Percentiles rank a stretch among this genome's conserved stretches.
These are phyloP conservation scores for Tachina fera DNA, from an alignment of 2,888 invertebrate genomes.

Conservation along the genomic window DNA sequence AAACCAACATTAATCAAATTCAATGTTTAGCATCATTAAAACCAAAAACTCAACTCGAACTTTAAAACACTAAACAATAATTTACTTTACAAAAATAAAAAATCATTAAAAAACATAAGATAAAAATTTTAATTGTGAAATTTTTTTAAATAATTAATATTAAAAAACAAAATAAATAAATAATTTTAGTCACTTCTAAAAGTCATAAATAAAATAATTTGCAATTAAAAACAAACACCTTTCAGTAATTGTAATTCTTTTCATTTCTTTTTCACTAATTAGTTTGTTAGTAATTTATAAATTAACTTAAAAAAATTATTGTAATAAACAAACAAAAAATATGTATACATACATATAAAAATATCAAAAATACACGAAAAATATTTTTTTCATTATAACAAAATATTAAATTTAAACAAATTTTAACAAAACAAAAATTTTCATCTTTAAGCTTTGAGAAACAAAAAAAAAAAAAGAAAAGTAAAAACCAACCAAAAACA, in stretches of 20 bases:
- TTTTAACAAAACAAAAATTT: constrained; percentile 42
- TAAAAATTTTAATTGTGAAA: neutral
- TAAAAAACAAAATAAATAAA: constrained; percentile 2
- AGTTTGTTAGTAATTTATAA: constrained; percentile 45
- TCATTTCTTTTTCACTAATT: constrained; percentile 40
- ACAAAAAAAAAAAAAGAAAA: constrained; percentile 18
- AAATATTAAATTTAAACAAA: constrained; percentile 24
- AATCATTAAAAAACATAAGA: neutral
- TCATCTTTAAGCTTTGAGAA: constrained; percentile 61
- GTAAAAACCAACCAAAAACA: constrained; percentile 19
- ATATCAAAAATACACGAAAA: constrained; percentile 35
- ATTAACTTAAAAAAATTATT: constrained; percentile 13
- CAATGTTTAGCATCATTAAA: constrained; percentile 40
- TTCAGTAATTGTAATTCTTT: constrained; percentile 35
- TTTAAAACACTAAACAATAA: constrained; percentile 20
- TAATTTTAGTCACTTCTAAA: neutral
- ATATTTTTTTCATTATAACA: constrained; percentile 17
- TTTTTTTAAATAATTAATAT: neutral
- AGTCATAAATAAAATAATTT: constrained; percentile 23
- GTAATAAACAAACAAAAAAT: constrained; percentile 11
- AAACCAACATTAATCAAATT: constrained; percentile 17
- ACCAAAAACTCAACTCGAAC: constrained; percentile 10
- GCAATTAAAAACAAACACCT: constrained; percentile 30
- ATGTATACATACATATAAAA: too few relatives aligned
- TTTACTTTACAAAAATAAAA: constrained; percentile 40